Evolutionary conservation across 2,888 invertebrate genomes (phyloP).

Genomic region (Cheiracanthium punctorium): DNA sequence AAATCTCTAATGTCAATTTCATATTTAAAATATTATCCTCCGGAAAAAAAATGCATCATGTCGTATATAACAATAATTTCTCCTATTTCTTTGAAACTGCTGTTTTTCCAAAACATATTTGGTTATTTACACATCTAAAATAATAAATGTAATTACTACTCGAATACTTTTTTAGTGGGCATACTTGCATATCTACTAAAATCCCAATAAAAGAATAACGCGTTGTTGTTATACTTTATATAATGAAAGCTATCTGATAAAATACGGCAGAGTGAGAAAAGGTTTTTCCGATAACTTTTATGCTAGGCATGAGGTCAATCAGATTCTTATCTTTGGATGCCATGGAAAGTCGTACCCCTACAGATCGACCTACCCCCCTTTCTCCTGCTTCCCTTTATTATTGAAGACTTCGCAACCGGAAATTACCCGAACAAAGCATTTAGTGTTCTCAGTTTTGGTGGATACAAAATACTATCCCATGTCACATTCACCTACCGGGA

Average conservation of each 20-base stretch:
- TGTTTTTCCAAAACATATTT: no score
- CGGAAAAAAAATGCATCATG: no score
- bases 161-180: no score
- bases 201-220: background rate
- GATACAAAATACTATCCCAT: background rate
- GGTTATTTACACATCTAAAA: no score
- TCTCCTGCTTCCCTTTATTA: background rate
- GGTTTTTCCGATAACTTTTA: background rate
- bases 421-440: constrained; percentile 10
- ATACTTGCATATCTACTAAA: no score
- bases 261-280: background rate
- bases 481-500: background rate
- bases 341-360: constrained; percentile 31
- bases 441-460: constrained; percentile 1
- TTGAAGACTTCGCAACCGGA: background rate
- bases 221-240: background rate
- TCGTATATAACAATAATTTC: no score
- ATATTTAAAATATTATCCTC: no score
- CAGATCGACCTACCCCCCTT: constrained; percentile 19
- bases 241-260: background rate
- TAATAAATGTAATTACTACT: no score
- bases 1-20: no score
- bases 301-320: background rate
- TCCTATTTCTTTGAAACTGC: no score
- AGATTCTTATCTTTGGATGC: background rate